A percentile compares a stretch with the other conserved stretches of the same genome.
Evolutionary conservation across 2,888 invertebrate genomes (phyloP).

Genomic region (Lymantria dispar): DNA sequence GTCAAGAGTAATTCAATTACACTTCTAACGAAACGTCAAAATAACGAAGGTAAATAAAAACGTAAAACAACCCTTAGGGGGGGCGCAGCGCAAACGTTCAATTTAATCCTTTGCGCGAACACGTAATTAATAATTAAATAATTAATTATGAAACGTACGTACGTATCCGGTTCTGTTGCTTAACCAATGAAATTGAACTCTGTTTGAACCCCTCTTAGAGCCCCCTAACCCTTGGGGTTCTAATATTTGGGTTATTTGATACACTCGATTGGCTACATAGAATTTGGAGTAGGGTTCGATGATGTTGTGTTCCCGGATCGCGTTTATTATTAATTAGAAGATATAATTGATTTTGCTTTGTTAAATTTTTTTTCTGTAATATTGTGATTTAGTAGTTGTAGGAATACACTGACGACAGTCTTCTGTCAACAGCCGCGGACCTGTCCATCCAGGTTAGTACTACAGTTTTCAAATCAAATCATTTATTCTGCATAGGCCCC

Average conservation of each 20-base stretch:
- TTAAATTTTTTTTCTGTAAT: too few species aligned
- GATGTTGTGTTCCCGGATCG: too few species aligned
- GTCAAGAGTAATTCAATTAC: background rate
- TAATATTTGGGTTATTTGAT: slow-evolving; percentile 20
- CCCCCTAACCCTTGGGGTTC: slow-evolving; percentile 11
- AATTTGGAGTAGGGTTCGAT: background rate
- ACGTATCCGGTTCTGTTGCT: slow-evolving; percentile 25
- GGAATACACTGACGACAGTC: too few species aligned
- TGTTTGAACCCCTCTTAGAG: slow-evolving; percentile 8
- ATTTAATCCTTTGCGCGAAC: slow-evolving; percentile 24
- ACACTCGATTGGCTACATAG: slow-evolving; percentile 23
- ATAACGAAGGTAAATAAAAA: background rate
- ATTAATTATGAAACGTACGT: slow-evolving; percentile 34
- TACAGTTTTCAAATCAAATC: too few species aligned
- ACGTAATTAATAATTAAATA: slow-evolving; percentile 43
- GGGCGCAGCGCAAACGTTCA: slow-evolving; percentile 17
- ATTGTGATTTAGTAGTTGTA: too few species aligned
- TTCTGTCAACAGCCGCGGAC: too few species aligned
- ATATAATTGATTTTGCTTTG: too few species aligned
- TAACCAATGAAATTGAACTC: slow-evolving; percentile 5
- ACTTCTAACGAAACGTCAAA: background rate
- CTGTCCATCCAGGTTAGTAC: too few species aligned
- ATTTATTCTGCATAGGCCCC: too few species aligned
- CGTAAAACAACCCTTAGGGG: background rate
- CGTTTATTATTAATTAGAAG: too few species aligned